Base-by-base conservation (phyloP, 1,140 invertebrate genomes). In the Saccostrea glomerata region DNA sequence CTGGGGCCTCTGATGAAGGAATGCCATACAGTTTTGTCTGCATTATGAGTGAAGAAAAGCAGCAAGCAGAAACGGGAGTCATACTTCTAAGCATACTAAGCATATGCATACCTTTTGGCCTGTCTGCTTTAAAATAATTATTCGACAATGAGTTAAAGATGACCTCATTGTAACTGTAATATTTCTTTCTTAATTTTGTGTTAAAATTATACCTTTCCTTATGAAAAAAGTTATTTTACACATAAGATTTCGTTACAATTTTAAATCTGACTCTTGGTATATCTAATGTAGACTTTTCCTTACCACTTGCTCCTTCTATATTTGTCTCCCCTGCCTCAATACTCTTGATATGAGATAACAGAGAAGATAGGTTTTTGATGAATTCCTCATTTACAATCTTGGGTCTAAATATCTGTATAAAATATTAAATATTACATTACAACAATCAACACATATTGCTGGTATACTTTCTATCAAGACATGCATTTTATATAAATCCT, bases 281-380 rank as follows among this genome's bases (percentile, higher is more conserved):
- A 47, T 36, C 30, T 36, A n/a, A 36, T 47, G 47, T 47, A 47
- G 2, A 47, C 47, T 3, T 40, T 84, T 23, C 55, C 90, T 85
- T 88, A 94, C 94, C 94, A 89, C 90, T 92, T 15, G 92, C 92
- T 83, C 93, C 85, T 56, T 94, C 93, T 60, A 94, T 92, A 89
- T 93, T 92, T 40, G 92, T 94, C 73, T 93, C 92, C 9, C 93
- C 92, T 60, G 85, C 86, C 84, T 94, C 93, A 86, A 94, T 93
- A 60, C 89, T 89, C 60, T 90, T 90, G 13, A 94, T 92, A 85
- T 94, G 93, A 73, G 88, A 89, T 84, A 95, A 84, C 12, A 95
- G 85, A 77, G 89, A 88, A 11, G 89, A 91, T 17, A 94, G 86
- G 60, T 92, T 90, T 30, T 87, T 88, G 15, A 94, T 86, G 89